Conservation (phyloP, 2,888 invertebrate genomes). For the Atethmia centrago region DNA sequence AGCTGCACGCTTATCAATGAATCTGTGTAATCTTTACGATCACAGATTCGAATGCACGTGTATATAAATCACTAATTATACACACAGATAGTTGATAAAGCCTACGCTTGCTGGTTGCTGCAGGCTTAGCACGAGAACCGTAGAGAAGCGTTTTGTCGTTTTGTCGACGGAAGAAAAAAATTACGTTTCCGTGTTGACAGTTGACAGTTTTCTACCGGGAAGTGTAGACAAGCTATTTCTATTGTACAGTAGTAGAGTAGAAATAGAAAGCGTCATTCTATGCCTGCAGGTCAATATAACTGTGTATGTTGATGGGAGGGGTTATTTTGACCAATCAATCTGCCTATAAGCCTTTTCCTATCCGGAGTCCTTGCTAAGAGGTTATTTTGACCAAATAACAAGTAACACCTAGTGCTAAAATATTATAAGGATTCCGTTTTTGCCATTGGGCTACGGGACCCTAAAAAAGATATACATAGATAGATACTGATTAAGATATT, state of each 20-base stretch:
- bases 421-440: not conserved
- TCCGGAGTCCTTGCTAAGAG: no score
- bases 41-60: slow-evolving; percentile 39
- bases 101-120: slow-evolving; percentile 39
- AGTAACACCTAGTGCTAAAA: not conserved
- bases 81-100: slow-evolving; percentile 34
- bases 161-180: no score
- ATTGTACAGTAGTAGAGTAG: no score
- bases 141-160: no score
- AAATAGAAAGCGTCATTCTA: no score
- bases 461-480: not conserved
- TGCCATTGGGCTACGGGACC: not conserved
- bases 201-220: no score
- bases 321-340: not conserved
- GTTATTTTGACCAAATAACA: not conserved
- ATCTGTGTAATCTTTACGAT: slow-evolving; percentile 60
- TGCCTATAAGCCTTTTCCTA: no score
- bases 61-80: slow-evolving; percentile 64
- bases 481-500: not conserved
- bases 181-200: no score
- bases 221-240: no score
- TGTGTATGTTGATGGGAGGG: not conserved
- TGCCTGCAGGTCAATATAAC: slow-evolving; percentile 19
- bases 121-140: no score
- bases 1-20: slow-evolving; percentile 54